Evolutionary conservation across 1,140 invertebrate species (phyloP), one percentile per base, ranked within the genome.

Genomic region (Hydropsyche tenuis): DNA sequence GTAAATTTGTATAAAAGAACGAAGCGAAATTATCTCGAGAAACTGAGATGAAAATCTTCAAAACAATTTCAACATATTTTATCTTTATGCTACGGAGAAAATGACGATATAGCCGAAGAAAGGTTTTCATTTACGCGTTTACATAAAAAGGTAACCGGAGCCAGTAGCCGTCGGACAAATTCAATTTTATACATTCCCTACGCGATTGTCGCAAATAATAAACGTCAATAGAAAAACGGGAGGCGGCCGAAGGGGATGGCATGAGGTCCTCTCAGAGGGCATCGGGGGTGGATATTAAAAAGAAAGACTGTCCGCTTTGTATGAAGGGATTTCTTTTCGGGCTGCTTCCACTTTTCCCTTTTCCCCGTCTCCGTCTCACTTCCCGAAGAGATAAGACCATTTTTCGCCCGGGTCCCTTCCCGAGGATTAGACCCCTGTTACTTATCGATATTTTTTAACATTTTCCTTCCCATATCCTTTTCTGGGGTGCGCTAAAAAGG

Each of bases 361-460:
- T 25, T 60, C 56, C 23, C 23, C 25, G 23, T 23, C 9, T 23
- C 23, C 23, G 30, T 37, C 30, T 37, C 30, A 37, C 30, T 37
- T 60, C 14, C 22, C 22, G 56, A 60, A 25, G 56, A 60, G 63
- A 45, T 65, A 42, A 65, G 63, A 42, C 30, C 37, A 65, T 45
- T 45, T 45, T 43, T 65, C 63, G 23, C 18, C 18, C 63, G 20
- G 53, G 30, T 65, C 63, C 63, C 23, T 60, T 60, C 56, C 4
- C 56, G 22, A 25, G 63, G 63, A 65, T 65, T 65, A 65, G 63
- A 25, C 30, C 30, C 27, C 30, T 45, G 63, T 65, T 65, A 65
- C 63, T 68, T 68, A 68, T 68, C 65, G 65, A 68, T 51, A 68
- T 68, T 68, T 68, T 68, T 68, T 27, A 51, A 51, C 65, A 51